These are phyloP conservation scores for Andricus quercusramuli DNA, from an alignment of 2,888 invertebrate genomes.

Conservation along the genomic window DNA sequence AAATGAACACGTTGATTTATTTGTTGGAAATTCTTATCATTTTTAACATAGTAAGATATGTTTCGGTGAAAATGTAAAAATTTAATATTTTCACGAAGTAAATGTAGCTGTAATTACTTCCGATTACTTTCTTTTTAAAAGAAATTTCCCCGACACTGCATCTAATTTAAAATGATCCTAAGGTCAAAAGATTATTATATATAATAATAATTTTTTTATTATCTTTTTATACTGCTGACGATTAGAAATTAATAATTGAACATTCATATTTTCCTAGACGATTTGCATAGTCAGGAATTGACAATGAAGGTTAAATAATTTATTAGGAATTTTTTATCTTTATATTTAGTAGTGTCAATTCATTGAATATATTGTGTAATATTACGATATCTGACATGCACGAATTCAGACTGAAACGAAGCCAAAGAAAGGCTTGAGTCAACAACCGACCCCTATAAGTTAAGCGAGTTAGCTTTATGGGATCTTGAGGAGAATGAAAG, in stretches of 20 bases:
- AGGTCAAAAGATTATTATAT: too few relatives aligned
- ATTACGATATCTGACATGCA: conserved; percentile 2
- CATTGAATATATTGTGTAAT: conserved; percentile 25
- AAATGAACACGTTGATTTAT: too few relatives aligned
- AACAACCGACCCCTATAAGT: conserved; percentile 33
- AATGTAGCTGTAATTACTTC: too few relatives aligned
- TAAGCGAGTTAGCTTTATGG: conserved; percentile 44
- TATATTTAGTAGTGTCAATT: background rate
- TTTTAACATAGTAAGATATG: too few relatives aligned
- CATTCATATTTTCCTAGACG: background rate
- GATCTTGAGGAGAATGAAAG: conserved; percentile 36
- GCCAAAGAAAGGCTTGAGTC: conserved; percentile 44
- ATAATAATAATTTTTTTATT: background rate
- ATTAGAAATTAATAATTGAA: background rate
- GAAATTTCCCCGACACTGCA: too few relatives aligned
- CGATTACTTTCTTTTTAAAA: too few relatives aligned
- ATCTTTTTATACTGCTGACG: background rate
- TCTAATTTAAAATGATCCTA: too few relatives aligned
- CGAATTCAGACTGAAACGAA: conserved; percentile 40
- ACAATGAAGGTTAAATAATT: background rate
- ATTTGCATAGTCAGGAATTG: background rate
- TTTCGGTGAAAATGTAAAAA: too few relatives aligned
- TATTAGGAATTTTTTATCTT: background rate
- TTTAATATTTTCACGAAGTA: too few relatives aligned
- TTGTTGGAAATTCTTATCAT: too few relatives aligned